A percentile compares a stretch with the other conserved stretches of the same genome.
phyloP scores from a whole-genome alignment of 1,140 invertebrate species.

The Cherax quadricarinatus region DNA sequence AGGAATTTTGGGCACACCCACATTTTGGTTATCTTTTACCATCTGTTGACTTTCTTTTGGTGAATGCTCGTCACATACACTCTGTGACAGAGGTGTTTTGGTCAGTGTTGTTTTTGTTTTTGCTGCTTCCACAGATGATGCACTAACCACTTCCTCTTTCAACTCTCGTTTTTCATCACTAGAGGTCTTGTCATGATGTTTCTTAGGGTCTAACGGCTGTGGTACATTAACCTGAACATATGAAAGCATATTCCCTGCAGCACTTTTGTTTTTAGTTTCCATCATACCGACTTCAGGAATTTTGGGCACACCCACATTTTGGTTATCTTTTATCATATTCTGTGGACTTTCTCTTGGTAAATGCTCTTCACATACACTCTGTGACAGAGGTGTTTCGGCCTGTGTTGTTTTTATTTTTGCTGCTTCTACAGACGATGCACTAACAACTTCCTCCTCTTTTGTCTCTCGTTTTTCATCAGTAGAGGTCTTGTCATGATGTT shows the following conservation, averaged over 20 bases:
- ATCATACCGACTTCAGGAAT: neutral
- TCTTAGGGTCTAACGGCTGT: neutral
- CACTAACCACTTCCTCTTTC: neutral
- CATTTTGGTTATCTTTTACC: neutral
- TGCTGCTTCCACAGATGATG: no score
- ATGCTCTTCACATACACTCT: neutral
- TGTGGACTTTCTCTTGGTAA: neutral
- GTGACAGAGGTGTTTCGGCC: neutral
- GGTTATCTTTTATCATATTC: conserved; percentile 2
- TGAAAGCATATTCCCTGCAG: conserved; percentile 40
- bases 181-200: conserved; percentile 25
- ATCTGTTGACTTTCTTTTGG: neutral
- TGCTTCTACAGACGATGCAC: neutral
- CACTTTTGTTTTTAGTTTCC: neutral
- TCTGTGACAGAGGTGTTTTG: neutral
- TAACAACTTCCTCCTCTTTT: neutral
- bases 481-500: conserved; percentile 31
- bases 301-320: neutral
- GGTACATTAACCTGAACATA: conserved; percentile 54
- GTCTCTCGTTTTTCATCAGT: neutral
- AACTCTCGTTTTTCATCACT: conserved; percentile 7
- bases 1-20: neutral
- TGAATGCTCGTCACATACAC: neutral
- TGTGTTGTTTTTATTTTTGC: neutral
- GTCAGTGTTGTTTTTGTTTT: neutral